These are phyloP conservation scores for Amazona vittata DNA, from an alignment of 2,113 vertebrate species.

Conservation along the genomic window DNA sequence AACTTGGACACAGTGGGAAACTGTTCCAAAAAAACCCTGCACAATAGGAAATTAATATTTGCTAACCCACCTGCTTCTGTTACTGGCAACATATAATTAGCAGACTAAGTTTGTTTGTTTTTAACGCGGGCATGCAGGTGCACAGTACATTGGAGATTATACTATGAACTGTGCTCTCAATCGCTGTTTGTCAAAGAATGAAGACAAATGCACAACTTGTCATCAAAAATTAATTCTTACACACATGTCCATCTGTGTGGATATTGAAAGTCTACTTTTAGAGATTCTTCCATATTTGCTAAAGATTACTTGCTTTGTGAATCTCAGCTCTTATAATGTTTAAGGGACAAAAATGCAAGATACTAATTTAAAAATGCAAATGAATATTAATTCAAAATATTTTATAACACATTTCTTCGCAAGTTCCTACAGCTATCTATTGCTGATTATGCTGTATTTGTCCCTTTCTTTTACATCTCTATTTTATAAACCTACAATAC, in stretches of 20 bases:
- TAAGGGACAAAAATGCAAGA: background rate
- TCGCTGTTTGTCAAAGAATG: background rate
- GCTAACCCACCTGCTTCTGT: background rate
- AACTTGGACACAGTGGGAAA: background rate
- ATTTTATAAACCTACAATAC: background rate
- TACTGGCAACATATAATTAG: background rate
- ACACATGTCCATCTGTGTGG: background rate
- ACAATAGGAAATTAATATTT: background rate
- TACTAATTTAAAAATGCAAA: background rate
- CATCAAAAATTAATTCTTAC: background rate
- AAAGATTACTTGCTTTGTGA: background rate
- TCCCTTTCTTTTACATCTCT: background rate
- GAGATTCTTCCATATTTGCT: background rate
- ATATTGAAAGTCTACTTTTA: background rate
- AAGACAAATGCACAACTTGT: background rate
- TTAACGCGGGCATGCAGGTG: background rate
- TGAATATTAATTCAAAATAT: background rate
- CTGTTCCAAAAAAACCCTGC: background rate
- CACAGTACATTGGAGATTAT: background rate
- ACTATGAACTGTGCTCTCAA: background rate
- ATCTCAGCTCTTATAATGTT: background rate
- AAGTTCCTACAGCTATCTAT: background rate
- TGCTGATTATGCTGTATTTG: background rate
- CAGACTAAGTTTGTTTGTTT: background rate
- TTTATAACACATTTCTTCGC: background rate